Evolutionary conservation across 2,888 invertebrate species (phyloP).

Genomic region (Apantesis nais): DNA sequence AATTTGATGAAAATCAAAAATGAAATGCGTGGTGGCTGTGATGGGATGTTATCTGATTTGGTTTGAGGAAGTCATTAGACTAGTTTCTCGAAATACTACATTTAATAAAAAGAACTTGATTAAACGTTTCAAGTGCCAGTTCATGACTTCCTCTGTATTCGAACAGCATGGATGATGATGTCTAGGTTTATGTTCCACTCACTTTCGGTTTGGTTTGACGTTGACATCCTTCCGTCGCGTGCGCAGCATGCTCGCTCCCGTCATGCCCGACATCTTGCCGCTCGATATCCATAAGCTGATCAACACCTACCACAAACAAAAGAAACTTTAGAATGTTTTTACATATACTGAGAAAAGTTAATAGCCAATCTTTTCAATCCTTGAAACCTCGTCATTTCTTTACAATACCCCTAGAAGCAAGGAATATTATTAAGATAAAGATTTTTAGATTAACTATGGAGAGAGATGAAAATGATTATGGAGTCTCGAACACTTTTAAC

Average conservation of each 20-base stretch:
- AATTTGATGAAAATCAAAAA: constrained; percentile 30
- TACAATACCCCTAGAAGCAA: neutral
- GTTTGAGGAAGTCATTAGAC: constrained; percentile 14
- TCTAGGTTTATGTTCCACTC: constrained; percentile 57
- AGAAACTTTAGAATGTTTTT: neutral
- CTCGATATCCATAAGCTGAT: constrained; percentile 73
- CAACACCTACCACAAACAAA: constrained; percentile 59
- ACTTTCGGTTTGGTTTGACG: constrained; percentile 95
- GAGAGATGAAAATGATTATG: neutral
- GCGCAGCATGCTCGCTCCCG: constrained; percentile 92
- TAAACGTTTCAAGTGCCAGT: neutral
- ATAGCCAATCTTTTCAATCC: too few species aligned
- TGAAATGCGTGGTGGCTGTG: constrained; percentile 35
- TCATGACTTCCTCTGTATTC: constrained; percentile 8
- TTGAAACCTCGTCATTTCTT: neutral
- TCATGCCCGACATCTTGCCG: constrained; percentile 85
- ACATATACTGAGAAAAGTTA: neutral
- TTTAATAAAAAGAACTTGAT: neutral
- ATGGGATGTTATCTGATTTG: constrained; percentile 16
- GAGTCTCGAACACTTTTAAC: too few species aligned
- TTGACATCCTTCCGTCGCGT: constrained; percentile 94
- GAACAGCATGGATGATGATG: constrained; percentile 16
- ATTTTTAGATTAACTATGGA: neutral
- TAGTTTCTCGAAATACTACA: neutral
- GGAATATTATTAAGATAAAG: neutral